Evolutionary conservation across 2,888 invertebrate genomes (phyloP).

Genomic region (Timema podura): DNA sequence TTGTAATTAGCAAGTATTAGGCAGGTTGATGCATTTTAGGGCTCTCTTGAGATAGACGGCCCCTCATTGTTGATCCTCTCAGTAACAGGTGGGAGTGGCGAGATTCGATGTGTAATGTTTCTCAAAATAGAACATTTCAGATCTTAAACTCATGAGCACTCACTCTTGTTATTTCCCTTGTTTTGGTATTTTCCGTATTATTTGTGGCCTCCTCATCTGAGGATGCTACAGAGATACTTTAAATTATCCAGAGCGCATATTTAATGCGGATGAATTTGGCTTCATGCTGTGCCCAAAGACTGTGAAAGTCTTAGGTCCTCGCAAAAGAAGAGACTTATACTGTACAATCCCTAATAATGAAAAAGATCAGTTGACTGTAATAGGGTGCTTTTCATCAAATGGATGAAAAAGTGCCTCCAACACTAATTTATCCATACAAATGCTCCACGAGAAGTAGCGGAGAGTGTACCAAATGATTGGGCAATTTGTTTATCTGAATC

Average conservation of each 20-base stretch:
- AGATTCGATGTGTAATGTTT: too few species aligned
- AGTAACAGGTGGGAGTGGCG: too few species aligned
- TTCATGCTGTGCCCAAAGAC: conserved; percentile 40
- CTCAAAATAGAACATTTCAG: too few species aligned
- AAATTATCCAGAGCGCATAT: conserved; percentile 38
- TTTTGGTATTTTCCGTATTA: too few species aligned
- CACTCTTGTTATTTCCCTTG: too few species aligned
- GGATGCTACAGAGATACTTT: too few species aligned
- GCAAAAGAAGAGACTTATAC: conserved; percentile 18
- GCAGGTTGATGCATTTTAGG: too few species aligned
- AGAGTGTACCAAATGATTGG: conserved; percentile 35
- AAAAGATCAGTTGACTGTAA: conserved; percentile 41
- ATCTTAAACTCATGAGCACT: too few species aligned
- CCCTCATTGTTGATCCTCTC: too few species aligned
- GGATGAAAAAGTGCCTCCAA: conserved; percentile 40
- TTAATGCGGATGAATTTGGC: conserved; percentile 41
- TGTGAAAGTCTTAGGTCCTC: conserved; percentile 34
- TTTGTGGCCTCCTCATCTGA: too few species aligned
- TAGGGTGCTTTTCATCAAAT: conserved; percentile 43
- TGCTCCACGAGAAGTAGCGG: conserved; percentile 38
- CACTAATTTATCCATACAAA: conserved; percentile 42
- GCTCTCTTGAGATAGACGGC: too few species aligned
- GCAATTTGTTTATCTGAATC: background rate
- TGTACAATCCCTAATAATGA: conserved; percentile 14
- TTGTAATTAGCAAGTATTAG: too few species aligned